Evolutionary conservation across 2,888 invertebrate genomes (phyloP), one percentile per base, ranked within the genome.

Genomic region (Macrophya alboannulata): DNA sequence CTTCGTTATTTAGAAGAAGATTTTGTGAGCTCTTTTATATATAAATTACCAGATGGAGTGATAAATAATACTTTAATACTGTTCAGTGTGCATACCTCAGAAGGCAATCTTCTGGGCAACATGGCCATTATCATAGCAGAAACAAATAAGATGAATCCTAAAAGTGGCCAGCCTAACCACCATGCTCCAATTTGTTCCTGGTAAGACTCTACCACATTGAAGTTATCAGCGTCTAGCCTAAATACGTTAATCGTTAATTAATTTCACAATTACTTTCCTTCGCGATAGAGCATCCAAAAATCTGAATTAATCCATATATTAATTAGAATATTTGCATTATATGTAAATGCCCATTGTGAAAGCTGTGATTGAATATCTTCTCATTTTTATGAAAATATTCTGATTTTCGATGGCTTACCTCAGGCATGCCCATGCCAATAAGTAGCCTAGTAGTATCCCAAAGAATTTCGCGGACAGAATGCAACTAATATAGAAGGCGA

Each of bases 21-120:
- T n/a, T n/a, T n/a, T n/a, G n/a, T n/a, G n/a, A n/a, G n/a, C n/a
- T n/a, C n/a, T n/a, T n/a, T n/a, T n/a, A n/a, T n/a, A n/a, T n/a
- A n/a, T n/a, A n/a, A n/a, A n/a, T n/a, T n/a, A n/a, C n/a, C n/a
- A n/a, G n/a, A n/a, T n/a, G n/a, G n/a, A n/a, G 5, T 17, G 31
- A 31, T 48, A n/a, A 40, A 31, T 37, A 21, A 45, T 12, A 82
- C 9, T 43, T 55, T 43, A 55, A 12, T 21, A n/a, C n/a, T 65
- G 17, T 17, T 62, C 15, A 59, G 17, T 43, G 65, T n/a, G 59
- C 51, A 31, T 84, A 93, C 93, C 91, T 92, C 91, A 0, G 93
- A 92, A 6, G 95, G 94, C 86, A 96, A 90, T 79, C 94, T 94
- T 87, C 94, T 94, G 0, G 96, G 96, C 88, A 96, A 95, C 89